A percentile compares a stretch with the other conserved stretches of the same genome.
These are phyloP conservation scores for Taxidea taxus DNA, from an alignment of 2,113 vertebrate species.

Conservation along the genomic window DNA sequence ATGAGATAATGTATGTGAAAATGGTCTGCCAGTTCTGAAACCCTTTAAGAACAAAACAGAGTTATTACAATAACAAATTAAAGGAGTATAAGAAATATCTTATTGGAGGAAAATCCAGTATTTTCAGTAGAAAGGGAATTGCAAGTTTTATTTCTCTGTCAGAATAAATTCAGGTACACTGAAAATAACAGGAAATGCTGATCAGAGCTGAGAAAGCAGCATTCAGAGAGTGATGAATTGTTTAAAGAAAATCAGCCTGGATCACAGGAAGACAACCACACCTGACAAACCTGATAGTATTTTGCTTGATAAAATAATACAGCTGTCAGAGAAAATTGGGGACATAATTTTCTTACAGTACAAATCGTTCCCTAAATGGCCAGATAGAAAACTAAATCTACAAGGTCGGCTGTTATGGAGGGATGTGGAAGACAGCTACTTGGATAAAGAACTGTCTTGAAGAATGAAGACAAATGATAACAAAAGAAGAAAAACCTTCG, in stretches of 20 bases:
- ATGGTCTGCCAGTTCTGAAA: not conserved
- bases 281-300: constrained; percentile 50
- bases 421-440: constrained; percentile 39
- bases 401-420: constrained; percentile 55
- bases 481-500: constrained; percentile 38
- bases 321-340: constrained; percentile 67
- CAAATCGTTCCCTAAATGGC: constrained; percentile 54
- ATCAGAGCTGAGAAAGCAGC: constrained; percentile 48
- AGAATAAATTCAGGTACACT: not conserved
- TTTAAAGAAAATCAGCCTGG: constrained; percentile 49
- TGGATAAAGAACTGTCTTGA: constrained; percentile 59
- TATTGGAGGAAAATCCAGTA: not conserved
- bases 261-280: constrained; percentile 37
- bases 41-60: not conserved
- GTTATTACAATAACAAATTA: not conserved
- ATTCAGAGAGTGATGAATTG: constrained; percentile 22
- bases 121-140: not conserved
- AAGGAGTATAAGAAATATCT: not conserved
- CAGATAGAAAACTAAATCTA: constrained; percentile 58
- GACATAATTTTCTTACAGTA: constrained; percentile 55
- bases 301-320: constrained; percentile 61
- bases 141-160: not conserved
- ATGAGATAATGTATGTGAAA: not conserved
- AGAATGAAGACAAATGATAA: constrained; percentile 73
- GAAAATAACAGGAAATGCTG: constrained; percentile 10